phyloP scores from a whole-genome alignment of 2,888 invertebrate species.

The Mesodorylaimus sp. region DNA sequence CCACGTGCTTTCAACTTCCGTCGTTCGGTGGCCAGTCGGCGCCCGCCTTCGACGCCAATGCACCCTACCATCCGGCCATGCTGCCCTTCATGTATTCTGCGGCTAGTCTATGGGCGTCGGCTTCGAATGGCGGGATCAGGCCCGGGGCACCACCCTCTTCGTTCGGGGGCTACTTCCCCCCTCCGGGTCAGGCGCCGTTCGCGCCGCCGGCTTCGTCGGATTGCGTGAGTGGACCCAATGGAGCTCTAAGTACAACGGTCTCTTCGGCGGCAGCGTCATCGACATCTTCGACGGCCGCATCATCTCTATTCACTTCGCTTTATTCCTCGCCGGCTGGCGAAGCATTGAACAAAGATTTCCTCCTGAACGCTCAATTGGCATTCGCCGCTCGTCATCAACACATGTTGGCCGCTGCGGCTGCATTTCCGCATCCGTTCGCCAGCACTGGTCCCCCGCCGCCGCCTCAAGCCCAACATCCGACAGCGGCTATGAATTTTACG shows the following conservation, averaged over 20 bases:
- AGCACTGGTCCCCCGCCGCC: too few species aligned
- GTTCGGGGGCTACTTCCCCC: constrained; percentile 13
- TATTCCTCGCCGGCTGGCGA: constrained; percentile 23
- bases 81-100: constrained; percentile 68
- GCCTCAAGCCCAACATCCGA: too few species aligned
- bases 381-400: constrained; percentile 61
- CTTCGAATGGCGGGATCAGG: constrained; percentile 9
- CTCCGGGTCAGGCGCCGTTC: constrained; percentile 11
- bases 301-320: constrained; percentile 35
- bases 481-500: too few species aligned
- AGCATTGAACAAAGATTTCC: constrained; percentile 41
- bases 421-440: background rate
- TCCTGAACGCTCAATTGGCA: constrained; percentile 71
- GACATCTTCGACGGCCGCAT: background rate
- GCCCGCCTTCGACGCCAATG: constrained; percentile 14
- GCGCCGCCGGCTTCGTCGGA: constrained; percentile 10
- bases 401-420: constrained; percentile 29
- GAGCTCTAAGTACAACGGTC: too few species aligned
- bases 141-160: constrained; percentile 10
- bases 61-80: constrained; percentile 58
- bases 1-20: too few species aligned
- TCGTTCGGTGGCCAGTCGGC: background rate
- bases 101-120: constrained; percentile 17
- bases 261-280: too few species aligned
- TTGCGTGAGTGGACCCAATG: constrained; percentile 2